phyloP scores from a whole-genome alignment of 2,888 invertebrate genomes.

The Pocota personata region DNA sequence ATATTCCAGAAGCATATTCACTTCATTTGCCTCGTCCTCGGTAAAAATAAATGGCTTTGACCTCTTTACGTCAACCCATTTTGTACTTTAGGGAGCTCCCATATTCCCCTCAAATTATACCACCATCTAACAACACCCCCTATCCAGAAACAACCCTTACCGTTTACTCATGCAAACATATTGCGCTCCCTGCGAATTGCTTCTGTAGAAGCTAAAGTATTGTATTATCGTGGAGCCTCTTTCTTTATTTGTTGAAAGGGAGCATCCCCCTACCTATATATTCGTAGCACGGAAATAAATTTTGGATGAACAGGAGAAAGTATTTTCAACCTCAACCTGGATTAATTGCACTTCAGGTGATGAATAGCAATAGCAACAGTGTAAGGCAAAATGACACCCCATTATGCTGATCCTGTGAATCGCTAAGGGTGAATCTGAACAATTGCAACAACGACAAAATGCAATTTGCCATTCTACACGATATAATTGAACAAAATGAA shows the following conservation, averaged over 20 bases:
- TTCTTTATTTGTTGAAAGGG: slow-evolving; percentile 49
- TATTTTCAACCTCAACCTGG: slow-evolving; percentile 12
- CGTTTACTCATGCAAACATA: slow-evolving; percentile 5
- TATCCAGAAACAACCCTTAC: slow-evolving; percentile 21
- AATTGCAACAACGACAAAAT: slow-evolving; percentile 20
- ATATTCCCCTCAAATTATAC: slow-evolving; percentile 23
- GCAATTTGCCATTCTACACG: slow-evolving; percentile 43
- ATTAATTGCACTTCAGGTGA: slow-evolving; percentile 58
- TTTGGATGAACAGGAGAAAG: neutral
- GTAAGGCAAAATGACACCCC: neutral
- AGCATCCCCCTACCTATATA: neutral
- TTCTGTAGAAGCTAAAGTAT: slow-evolving; percentile 15
- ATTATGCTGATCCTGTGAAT: neutral
- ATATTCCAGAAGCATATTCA: slow-evolving; percentile 31
- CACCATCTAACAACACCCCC: slow-evolving; percentile 6
- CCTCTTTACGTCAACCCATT: slow-evolving; percentile 38
- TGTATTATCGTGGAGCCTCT: slow-evolving; percentile 37
- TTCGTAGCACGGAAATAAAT: neutral
- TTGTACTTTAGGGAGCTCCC: neutral
- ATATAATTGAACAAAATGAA: slow-evolving; percentile 6
- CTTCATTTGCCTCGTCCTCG: slow-evolving; percentile 3
- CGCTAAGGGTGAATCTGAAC: neutral
- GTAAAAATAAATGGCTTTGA: slow-evolving; percentile 37
- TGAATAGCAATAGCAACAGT: slow-evolving; percentile 39
- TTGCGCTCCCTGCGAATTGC: neutral